Conservation (phyloP, 2,888 invertebrate genomes). For the Pterobdella sp. region DNA sequence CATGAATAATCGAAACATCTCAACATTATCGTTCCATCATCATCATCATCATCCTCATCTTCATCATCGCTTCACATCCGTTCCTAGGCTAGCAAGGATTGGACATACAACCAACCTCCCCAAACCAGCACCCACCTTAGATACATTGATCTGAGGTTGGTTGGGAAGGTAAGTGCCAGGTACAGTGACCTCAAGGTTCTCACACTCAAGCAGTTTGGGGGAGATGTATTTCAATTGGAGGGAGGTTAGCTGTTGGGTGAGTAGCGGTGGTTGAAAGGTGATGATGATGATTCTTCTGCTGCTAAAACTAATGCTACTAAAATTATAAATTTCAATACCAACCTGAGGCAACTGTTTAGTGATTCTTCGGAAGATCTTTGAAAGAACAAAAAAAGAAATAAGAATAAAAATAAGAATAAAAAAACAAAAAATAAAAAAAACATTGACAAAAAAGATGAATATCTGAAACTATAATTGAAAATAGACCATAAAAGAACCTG, state of each 20-base stretch:
- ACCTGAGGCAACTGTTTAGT: slow-evolving; percentile 75
- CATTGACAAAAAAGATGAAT: no score
- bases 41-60: background rate
- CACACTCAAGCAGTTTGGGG: slow-evolving; percentile 76
- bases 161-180: slow-evolving; percentile 95
- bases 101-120: no score
- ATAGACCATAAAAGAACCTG: no score
- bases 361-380: slow-evolving; percentile 81
- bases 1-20: no score
- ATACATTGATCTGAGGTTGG: slow-evolving; percentile 66
- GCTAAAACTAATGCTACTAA: background rate
- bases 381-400: no score
- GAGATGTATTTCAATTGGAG: slow-evolving; percentile 76
- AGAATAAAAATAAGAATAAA: no score
- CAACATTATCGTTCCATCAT: background rate
- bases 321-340: background rate
- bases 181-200: slow-evolving; percentile 88
- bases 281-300: background rate
- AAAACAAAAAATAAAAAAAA: no score
- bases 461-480: no score
- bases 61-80: background rate
- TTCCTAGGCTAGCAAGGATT: no score
- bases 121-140: slow-evolving; percentile 69
- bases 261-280: background rate
- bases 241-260: slow-evolving; percentile 47